A percentile compares a stretch with the other conserved stretches of the same genome.
Conservation (phyloP, 2,888 invertebrate species). For the Trissolcus brochymenae region DNA sequence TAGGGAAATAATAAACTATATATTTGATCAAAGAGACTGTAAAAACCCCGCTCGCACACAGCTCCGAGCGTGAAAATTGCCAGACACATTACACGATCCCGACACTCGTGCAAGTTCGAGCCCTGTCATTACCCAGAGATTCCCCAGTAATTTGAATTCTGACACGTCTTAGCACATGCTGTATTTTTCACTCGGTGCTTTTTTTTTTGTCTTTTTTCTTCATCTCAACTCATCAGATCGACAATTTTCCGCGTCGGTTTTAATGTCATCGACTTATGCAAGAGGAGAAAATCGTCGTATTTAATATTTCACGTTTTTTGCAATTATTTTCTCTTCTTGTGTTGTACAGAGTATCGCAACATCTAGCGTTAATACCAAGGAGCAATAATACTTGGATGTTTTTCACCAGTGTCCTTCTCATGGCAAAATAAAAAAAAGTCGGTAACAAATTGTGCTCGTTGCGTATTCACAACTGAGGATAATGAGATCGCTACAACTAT, state of each 20-base stretch:
- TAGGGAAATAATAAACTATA: no score
- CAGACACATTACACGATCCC: constrained; percentile 16
- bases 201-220: no score
- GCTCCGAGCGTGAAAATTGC: constrained; percentile 28
- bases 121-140: constrained; percentile 33
- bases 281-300: constrained; percentile 5
- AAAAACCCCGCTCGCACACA: no score
- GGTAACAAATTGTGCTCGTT: constrained; percentile 50
- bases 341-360: constrained; percentile 7
- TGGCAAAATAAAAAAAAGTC: constrained; percentile 27
- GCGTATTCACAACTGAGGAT: constrained; percentile 49
- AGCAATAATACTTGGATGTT: constrained; percentile 41
- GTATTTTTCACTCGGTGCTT: not conserved
- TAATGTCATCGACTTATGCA: constrained; percentile 24
- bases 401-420: constrained; percentile 46
- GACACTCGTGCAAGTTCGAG: constrained; percentile 21
- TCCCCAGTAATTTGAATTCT: constrained; percentile 30
- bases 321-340: not conserved
- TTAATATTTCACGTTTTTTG: constrained; percentile 6
- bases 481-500: constrained; percentile 54
- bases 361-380: constrained; percentile 37
- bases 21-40: no score
- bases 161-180: constrained; percentile 15
- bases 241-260: not conserved
- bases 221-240: not conserved